Percentiles rank a stretch among this genome's conserved stretches.
Conservation (phyloP, 2,113 vertebrate species). For the Aepyceros melampus region DNA sequence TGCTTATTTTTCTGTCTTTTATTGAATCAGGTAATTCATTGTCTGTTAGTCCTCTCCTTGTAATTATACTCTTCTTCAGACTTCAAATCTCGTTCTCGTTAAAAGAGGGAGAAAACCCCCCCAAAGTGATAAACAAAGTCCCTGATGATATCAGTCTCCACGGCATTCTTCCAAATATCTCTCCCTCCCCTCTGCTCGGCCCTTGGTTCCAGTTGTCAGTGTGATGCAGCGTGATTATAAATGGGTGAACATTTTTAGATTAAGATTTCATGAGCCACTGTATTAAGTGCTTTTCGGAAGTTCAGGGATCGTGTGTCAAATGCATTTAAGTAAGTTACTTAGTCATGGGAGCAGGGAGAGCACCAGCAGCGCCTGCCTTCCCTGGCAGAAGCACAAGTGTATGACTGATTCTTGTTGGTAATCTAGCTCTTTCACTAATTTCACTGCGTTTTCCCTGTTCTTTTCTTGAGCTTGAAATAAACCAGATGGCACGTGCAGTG, state of each 20-base stretch:
- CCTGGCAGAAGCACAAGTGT: background rate
- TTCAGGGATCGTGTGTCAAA: slow-evolving; percentile 55
- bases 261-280: slow-evolving; percentile 70
- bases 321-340: slow-evolving; percentile 53
- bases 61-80: background rate
- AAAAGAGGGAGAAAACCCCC: background rate
- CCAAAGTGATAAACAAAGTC: background rate
- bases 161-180: background rate
- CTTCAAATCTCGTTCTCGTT: background rate
- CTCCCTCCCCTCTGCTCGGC: background rate
- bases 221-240: slow-evolving; percentile 57
- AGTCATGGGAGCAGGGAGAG: slow-evolving; percentile 49
- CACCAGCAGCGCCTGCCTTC: background rate
- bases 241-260: slow-evolving; percentile 66
- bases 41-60: background rate
- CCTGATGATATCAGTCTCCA: background rate
- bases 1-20: background rate
- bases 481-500: background rate
- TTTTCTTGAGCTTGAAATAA: slow-evolving; percentile 1
- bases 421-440: background rate
- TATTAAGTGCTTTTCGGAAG: slow-evolving; percentile 71
- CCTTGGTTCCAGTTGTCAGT: background rate
- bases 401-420: background rate
- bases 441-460: background rate
- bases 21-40: background rate